Percentiles rank a stretch among this genome's conserved stretches.
phyloP scores from a whole-genome alignment of 2,888 invertebrate genomes.

The Luperina testacea region DNA sequence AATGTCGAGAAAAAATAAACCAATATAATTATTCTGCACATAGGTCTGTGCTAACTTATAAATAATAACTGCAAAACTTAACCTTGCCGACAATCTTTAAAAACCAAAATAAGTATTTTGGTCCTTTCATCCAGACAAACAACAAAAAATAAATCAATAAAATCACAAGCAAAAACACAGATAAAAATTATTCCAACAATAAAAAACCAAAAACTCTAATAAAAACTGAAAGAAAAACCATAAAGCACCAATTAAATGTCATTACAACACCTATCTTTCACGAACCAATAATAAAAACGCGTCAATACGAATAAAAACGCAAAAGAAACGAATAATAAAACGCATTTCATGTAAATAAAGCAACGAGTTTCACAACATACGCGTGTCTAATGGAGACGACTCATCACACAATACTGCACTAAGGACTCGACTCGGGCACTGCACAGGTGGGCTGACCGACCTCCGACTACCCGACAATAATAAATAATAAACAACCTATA shows the following conservation, averaged over 20 bases:
- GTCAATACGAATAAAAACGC: constrained; percentile 21
- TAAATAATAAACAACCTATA: constrained; percentile 17
- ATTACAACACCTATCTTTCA: background rate
- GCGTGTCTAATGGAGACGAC: constrained; percentile 48
- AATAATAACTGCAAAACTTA: background rate
- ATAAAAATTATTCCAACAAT: background rate
- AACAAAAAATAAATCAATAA: background rate
- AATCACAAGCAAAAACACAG: background rate
- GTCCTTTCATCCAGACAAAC: background rate
- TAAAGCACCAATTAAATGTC: constrained; percentile 2
- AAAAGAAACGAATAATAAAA: constrained; percentile 20
- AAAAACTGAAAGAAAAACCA: background rate
- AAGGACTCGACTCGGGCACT: constrained; percentile 22
- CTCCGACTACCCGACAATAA: background rate
- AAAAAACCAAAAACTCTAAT: background rate
- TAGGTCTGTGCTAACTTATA: too few species aligned
- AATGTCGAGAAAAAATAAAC: background rate
- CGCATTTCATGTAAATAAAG: constrained; percentile 34
- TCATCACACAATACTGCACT: constrained; percentile 42
- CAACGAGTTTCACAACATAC: constrained; percentile 30
- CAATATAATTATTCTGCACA: background rate
- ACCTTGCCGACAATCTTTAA: background rate
- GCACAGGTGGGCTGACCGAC: constrained; percentile 24
- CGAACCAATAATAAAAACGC: constrained; percentile 3
- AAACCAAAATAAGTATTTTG: background rate